Percentiles rank a stretch among this genome's conserved stretches.
These are phyloP conservation scores for Lerema accius DNA, from an alignment of 1,140 invertebrate genomes.

Conservation along the genomic window DNA sequence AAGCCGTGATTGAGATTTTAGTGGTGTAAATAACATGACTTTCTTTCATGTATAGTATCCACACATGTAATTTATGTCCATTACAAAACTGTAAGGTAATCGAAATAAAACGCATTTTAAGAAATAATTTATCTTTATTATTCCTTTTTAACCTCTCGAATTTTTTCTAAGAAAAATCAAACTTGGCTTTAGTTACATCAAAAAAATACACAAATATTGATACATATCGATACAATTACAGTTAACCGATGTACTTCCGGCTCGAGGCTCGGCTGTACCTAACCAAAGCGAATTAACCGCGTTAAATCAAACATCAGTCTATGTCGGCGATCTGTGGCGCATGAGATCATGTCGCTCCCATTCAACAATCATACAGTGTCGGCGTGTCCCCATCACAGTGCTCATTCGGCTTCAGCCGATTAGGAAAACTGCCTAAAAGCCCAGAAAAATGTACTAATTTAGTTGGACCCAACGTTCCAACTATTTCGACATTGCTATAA, in stretches of 20 bases:
- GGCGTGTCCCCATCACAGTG: neutral
- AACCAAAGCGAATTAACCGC: constrained; percentile 60
- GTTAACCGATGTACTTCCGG: constrained; percentile 54
- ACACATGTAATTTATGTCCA: neutral
- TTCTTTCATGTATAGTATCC: neutral
- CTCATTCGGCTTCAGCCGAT: neutral
- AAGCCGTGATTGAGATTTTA: too few species aligned
- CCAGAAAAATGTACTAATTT: too few species aligned
- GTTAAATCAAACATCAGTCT: constrained; percentile 42
- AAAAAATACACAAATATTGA: constrained; percentile 78
- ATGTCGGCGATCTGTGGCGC: constrained; percentile 30
- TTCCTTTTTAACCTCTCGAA: constrained; percentile 78
- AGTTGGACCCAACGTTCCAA: too few species aligned
- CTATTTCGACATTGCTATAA: too few species aligned
- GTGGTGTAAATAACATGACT: too few species aligned
- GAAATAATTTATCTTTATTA: constrained; percentile 82
- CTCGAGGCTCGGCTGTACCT: constrained; percentile 35
- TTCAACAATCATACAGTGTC: constrained; percentile 32
- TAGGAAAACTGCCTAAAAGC: too few species aligned
- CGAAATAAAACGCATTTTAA: constrained; percentile 75
- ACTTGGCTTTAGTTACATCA: constrained; percentile 79
- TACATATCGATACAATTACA: constrained; percentile 71
- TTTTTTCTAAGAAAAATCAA: constrained; percentile 80
- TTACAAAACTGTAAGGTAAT: constrained; percentile 33
- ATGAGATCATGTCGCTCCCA: constrained; percentile 39